Conservation (phyloP, 2,888 invertebrate genomes). For the Oxystoma pomonae region DNA sequence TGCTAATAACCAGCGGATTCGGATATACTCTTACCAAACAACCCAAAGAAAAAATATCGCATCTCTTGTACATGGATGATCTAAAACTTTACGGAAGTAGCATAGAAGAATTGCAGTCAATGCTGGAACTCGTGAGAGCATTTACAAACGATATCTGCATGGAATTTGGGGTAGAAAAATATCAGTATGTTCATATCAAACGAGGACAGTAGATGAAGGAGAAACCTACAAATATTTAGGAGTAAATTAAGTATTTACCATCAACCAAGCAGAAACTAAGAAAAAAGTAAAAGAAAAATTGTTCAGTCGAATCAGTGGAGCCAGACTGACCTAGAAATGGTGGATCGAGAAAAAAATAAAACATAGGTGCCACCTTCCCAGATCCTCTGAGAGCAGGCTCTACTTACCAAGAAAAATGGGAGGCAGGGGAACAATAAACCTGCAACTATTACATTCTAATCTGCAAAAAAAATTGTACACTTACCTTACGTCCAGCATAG, state of each 20-base stretch:
- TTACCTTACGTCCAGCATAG: conserved; percentile 1
- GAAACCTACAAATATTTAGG: conserved; percentile 7
- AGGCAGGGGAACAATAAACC: not conserved
- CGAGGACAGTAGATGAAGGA: not conserved
- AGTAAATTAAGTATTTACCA: not conserved
- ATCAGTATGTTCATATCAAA: not conserved
- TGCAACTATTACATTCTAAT: not conserved
- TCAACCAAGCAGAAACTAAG: not conserved
- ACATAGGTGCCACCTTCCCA: not conserved
- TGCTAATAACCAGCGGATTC: not conserved
- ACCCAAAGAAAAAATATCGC: conserved; percentile 1
- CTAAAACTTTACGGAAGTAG: conserved; percentile 6
- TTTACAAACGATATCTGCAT: conserved; percentile 3
- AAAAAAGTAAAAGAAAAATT: conserved; percentile 3
- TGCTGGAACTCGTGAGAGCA: not conserved
- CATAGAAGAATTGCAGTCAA: not conserved
- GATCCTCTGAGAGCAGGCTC: not conserved
- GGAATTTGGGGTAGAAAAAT: conserved; percentile 6
- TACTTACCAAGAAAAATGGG: conserved; percentile 3
- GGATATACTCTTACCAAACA: conserved; percentile 3
- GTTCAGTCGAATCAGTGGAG: conserved; percentile 1
- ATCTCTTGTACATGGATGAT: conserved; percentile 7
- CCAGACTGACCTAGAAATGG: not conserved
- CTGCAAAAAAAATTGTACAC: not conserved
- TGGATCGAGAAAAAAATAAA: not conserved